phyloP scores from a whole-genome alignment of 2,888 invertebrate genomes.

The Autographa gamma region DNA sequence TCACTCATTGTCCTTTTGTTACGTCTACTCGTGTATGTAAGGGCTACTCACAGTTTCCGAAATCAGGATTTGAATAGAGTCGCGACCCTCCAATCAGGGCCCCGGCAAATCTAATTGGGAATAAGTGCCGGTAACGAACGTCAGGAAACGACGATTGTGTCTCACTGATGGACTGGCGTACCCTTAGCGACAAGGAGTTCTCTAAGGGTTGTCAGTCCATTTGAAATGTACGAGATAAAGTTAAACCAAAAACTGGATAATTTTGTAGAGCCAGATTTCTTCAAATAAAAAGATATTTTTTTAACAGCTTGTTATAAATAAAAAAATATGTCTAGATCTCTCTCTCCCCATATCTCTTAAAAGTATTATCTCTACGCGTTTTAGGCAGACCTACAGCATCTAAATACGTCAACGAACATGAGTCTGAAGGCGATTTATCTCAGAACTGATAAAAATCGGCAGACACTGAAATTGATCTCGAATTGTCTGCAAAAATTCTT shows the following conservation, averaged over 20 bases:
- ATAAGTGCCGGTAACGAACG: conserved; percentile 14
- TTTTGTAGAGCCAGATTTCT: too few relatives aligned
- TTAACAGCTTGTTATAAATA: too few relatives aligned
- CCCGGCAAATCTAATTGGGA: conserved; percentile 22
- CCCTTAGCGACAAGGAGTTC: not conserved
- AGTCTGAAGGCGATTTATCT: too few relatives aligned
- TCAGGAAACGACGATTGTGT: conserved; percentile 8
- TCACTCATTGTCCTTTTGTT: conserved; percentile 18
- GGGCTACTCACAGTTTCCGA: conserved; percentile 3
- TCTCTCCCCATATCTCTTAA: too few relatives aligned
- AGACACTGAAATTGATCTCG: too few relatives aligned
- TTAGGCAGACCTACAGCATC: too few relatives aligned
- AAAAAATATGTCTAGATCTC: too few relatives aligned
- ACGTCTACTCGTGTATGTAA: conserved; percentile 8
- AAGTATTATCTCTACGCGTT: too few relatives aligned
- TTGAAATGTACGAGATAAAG: not conserved
- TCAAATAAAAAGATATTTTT: too few relatives aligned
- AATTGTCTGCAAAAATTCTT: not conserved
- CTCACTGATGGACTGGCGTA: not conserved
- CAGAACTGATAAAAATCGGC: not conserved
- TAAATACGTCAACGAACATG: too few relatives aligned
- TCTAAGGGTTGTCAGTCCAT: not conserved
- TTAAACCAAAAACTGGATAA: too few relatives aligned
- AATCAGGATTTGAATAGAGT: conserved; percentile 21
- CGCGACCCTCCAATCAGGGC: conserved; percentile 21